Evolutionary conservation across 2,888 invertebrate genomes (phyloP).

Genomic region (Gastrophysa polygoni): DNA sequence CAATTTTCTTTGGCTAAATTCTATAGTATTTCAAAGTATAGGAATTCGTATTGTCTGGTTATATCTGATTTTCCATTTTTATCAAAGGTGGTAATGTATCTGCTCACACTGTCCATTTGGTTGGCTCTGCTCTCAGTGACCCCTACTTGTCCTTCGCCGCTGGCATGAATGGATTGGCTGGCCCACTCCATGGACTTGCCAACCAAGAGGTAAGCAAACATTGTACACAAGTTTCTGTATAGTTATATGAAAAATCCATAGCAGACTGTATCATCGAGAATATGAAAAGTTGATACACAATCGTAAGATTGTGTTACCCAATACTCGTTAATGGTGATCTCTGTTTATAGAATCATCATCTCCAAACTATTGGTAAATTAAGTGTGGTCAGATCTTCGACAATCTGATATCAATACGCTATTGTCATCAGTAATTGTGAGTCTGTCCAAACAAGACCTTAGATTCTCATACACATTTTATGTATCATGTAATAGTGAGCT

Average conservation of each 20-base stretch:
- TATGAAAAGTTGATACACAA: no score
- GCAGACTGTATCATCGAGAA: no score
- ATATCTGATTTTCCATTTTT: not conserved
- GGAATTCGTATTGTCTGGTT: no score
- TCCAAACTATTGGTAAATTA: constrained; percentile 42
- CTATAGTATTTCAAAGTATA: no score
- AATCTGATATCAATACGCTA: not conserved
- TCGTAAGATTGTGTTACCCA: constrained; percentile 12
- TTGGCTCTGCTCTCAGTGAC: constrained; percentile 92
- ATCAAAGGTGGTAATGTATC: constrained; percentile 85
- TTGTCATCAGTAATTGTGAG: constrained; percentile 1
- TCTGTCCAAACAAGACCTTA: not conserved
- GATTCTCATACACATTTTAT: not conserved
- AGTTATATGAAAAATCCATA: no score
- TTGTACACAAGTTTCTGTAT: no score
- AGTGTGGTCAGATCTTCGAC: not conserved
- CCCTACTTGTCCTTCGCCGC: constrained; percentile 92
- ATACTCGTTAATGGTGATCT: constrained; percentile 38
- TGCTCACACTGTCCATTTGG: constrained; percentile 92
- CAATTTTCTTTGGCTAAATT: no score
- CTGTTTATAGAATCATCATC: constrained; percentile 24
- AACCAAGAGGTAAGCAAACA: constrained; percentile 77
- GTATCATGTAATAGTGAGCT: no score
- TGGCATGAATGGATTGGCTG: constrained; percentile 92
- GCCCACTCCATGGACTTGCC: constrained; percentile 94